Percentiles rank a stretch among this genome's conserved stretches.
phyloP scores from a whole-genome alignment of 2,888 invertebrate genomes.

The Euproctis similis region DNA sequence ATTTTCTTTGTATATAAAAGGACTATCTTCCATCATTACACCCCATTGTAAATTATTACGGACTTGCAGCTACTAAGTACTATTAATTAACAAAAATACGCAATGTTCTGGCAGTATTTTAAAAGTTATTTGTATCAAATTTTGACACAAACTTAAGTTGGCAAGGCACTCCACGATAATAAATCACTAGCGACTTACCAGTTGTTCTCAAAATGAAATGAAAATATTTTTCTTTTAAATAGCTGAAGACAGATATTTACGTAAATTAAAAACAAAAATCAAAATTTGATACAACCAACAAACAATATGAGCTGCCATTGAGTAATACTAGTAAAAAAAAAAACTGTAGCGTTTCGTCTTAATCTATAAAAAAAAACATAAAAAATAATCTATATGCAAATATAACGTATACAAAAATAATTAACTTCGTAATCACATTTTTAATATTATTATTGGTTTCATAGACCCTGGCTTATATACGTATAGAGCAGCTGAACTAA shows the following conservation, averaged over 20 bases:
- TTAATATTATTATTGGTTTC: slow-evolving; percentile 16
- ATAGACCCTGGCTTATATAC: slow-evolving; percentile 8
- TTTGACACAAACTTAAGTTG: slow-evolving; percentile 1
- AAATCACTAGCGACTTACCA: too few species aligned
- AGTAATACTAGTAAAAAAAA: slow-evolving; percentile 24
- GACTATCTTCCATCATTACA: too few species aligned
- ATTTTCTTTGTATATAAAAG: too few species aligned
- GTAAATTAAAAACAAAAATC: neutral
- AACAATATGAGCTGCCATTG: slow-evolving; percentile 27
- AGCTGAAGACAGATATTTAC: neutral
- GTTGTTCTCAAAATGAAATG: neutral
- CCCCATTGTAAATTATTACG: slow-evolving; percentile 11
- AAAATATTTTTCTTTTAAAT: neutral
- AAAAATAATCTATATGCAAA: slow-evolving; percentile 51
- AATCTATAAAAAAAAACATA: slow-evolving; percentile 41
- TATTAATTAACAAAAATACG: slow-evolving; percentile 12
- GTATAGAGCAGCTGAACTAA: neutral
- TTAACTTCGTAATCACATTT: slow-evolving; percentile 46
- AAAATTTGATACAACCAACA: slow-evolving; percentile 12
- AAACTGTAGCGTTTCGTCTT: slow-evolving; percentile 25
- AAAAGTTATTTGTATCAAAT: slow-evolving; percentile 9
- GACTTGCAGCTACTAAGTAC: slow-evolving; percentile 23
- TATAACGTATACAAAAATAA: slow-evolving; percentile 61
- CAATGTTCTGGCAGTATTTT: slow-evolving; percentile 21
- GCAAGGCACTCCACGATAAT: neutral